phyloP scores from a whole-genome alignment of 2,888 invertebrate genomes.

The Brassicogethes aeneus region DNA sequence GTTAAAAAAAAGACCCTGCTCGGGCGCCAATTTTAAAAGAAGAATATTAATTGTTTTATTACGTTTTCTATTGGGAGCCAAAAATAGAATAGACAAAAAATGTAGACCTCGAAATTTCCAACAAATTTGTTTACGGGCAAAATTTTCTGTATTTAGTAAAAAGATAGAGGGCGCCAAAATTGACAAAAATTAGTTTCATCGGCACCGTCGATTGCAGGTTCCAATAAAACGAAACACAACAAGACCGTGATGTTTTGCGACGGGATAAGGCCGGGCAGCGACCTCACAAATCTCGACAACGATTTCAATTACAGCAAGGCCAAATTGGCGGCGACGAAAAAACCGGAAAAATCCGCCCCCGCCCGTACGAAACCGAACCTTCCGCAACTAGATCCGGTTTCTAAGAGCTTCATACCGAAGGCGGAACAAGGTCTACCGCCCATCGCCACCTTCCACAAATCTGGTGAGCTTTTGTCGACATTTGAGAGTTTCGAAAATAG shows the following conservation, averaged over 20 bases:
- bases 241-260: conserved; percentile 84
- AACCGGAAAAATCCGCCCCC: conserved; percentile 3
- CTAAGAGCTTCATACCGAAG: conserved; percentile 48
- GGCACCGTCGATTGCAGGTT: too few species aligned
- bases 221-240: conserved; percentile 45
- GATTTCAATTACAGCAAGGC: conserved; percentile 39
- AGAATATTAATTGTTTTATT: too few species aligned
- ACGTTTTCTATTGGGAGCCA: too few species aligned
- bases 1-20: not conserved
- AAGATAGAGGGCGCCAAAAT: too few species aligned
- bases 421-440: conserved; percentile 48
- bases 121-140: too few species aligned
- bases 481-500: conserved; percentile 1
- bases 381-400: conserved; percentile 42
- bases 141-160: too few species aligned
- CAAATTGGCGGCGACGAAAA: conserved; percentile 10
- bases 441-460: conserved; percentile 45
- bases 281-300: conserved; percentile 69
- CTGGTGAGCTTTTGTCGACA: conserved; percentile 42
- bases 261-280: conserved; percentile 80
- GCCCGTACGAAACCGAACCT: conserved; percentile 25
- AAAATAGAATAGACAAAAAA: too few species aligned
- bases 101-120: too few species aligned
- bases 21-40: not conserved
- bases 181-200: too few species aligned